A percentile compares a stretch with the other conserved stretches of the same genome.
Evolutionary conservation across 2,888 invertebrate genomes (phyloP).

Genomic region (Aquatica leii): DNA sequence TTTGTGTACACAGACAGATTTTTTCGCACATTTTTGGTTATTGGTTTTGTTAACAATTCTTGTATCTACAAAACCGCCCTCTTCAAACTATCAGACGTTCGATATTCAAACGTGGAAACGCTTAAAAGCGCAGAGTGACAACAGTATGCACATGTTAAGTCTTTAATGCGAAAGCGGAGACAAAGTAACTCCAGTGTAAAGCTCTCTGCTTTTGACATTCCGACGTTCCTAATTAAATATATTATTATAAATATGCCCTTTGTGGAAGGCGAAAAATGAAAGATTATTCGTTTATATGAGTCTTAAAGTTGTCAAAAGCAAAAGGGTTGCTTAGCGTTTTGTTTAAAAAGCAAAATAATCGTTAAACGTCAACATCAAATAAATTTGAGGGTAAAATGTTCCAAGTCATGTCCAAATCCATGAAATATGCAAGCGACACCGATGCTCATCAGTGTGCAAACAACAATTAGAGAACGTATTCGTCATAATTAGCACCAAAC

Average conservation of each 20-base stretch:
- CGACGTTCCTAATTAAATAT: conserved; percentile 59
- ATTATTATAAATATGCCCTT: conserved; percentile 59
- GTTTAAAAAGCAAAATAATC: conserved; percentile 12
- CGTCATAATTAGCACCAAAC: conserved; percentile 55
- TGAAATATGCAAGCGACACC: conserved; percentile 55
- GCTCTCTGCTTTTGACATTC: conserved; percentile 57
- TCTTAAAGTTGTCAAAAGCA: conserved; percentile 28
- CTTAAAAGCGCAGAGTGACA: conserved; percentile 19
- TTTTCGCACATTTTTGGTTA: conserved; percentile 51
- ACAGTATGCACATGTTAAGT: conserved; percentile 46
- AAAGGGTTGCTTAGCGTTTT: conserved; percentile 18
- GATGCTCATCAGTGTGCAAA: conserved; percentile 53
- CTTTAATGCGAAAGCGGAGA: conserved; percentile 49
- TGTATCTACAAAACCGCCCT: too few species aligned
- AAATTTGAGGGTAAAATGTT: conserved; percentile 27
- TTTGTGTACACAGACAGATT: conserved; percentile 51
- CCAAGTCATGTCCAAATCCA: conserved; percentile 48
- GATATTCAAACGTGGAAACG: conserved; percentile 4
- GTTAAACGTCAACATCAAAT: conserved; percentile 24
- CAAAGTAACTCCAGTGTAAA: conserved; percentile 59
- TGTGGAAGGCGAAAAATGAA: conserved; percentile 53
- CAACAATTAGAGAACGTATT: conserved; percentile 56
- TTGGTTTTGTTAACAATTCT: conserved; percentile 34
- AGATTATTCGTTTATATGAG: conserved; percentile 51
- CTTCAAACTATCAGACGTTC: not conserved